A percentile compares a stretch with the other conserved stretches of the same genome.
Evolutionary conservation across 2,888 invertebrate species (phyloP).

Genomic region (Marasmarcha lunaedactyla): DNA sequence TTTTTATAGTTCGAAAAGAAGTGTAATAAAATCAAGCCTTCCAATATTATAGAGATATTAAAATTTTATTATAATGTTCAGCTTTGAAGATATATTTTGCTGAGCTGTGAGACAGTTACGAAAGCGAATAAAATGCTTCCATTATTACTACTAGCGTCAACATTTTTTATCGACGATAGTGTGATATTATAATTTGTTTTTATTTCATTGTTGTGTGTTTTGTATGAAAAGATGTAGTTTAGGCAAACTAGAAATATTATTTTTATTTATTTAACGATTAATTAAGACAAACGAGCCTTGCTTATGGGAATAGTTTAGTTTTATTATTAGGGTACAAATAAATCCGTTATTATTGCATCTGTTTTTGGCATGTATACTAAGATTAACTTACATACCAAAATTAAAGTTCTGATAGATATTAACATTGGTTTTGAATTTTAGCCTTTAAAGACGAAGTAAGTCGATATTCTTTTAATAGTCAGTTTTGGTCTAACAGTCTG

Average conservation of each 20-base stretch:
- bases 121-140: constrained; percentile 47
- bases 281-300: constrained; percentile 68
- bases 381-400: too few species aligned
- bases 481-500: constrained; percentile 5
- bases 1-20: constrained; percentile 64
- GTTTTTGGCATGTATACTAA: constrained; percentile 26
- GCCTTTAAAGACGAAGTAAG: too few species aligned
- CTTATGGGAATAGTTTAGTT: constrained; percentile 63
- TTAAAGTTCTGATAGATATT: too few species aligned
- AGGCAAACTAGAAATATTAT: constrained; percentile 45
- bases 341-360: constrained; percentile 27
- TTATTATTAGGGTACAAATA: constrained; percentile 46
- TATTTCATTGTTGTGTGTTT: constrained; percentile 68
- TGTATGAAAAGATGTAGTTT: constrained; percentile 52
- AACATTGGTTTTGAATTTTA: too few species aligned
- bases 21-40: constrained; percentile 67
- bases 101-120: constrained; percentile 52
- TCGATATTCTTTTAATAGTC: too few species aligned
- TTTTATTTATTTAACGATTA: constrained; percentile 63
- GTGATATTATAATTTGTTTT: constrained; percentile 67
- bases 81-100: constrained; percentile 56
- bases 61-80: constrained; percentile 37
- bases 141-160: constrained; percentile 45
- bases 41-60: constrained; percentile 65
- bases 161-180: constrained; percentile 50